These are phyloP conservation scores for Lagopus muta DNA, from an alignment of 2,113 vertebrate genomes.

Conservation along the genomic window DNA sequence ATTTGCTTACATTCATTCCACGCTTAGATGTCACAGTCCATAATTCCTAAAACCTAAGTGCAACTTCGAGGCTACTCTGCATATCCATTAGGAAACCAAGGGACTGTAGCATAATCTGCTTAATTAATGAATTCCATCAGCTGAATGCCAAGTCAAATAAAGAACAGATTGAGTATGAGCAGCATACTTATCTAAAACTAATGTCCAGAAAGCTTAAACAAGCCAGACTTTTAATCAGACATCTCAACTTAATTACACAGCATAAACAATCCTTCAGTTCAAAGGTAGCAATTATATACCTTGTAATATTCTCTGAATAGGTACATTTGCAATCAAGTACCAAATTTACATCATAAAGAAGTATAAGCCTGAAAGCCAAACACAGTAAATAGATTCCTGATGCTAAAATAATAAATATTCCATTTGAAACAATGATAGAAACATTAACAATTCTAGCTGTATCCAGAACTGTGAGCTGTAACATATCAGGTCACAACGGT, in stretches of 20 bases:
- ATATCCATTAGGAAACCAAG: conserved; percentile 20
- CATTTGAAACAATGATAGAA: background rate
- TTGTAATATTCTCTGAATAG: background rate
- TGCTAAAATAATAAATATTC: background rate
- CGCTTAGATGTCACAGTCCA: background rate
- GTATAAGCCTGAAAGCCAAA: background rate
- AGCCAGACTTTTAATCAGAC: conserved; percentile 3
- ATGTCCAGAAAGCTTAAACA: background rate
- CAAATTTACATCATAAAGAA: conserved; percentile 4
- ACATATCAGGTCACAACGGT: background rate
- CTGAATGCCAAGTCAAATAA: conserved; percentile 46
- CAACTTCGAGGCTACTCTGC: conserved; percentile 45
- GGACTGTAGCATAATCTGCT: conserved; percentile 37
- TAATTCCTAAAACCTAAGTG: background rate
- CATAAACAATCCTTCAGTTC: background rate
- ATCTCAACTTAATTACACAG: background rate
- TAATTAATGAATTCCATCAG: conserved; percentile 61
- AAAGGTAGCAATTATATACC: background rate
- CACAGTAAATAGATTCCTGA: background rate
- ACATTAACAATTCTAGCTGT: background rate
- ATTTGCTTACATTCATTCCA: conserved; percentile 43
- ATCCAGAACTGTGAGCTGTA: background rate
- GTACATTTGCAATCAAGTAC: background rate
- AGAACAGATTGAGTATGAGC: background rate
- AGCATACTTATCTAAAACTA: background rate